Base-by-base conservation (phyloP, 2,888 invertebrate genomes). In the Eumerus sabulonum region DNA sequence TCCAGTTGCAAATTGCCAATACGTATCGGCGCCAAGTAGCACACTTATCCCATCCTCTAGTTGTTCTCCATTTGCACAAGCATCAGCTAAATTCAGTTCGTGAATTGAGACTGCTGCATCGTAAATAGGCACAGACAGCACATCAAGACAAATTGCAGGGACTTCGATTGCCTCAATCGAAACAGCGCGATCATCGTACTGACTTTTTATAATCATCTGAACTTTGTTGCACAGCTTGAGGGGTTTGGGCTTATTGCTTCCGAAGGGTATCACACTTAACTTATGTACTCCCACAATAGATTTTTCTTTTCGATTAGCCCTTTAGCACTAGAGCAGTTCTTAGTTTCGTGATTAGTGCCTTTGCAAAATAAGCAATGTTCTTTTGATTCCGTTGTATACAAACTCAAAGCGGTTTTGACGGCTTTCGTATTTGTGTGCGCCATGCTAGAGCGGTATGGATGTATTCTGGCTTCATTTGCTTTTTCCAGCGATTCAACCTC, bases 161-260 rank as follows among this genome's bases (percentile, higher is more conserved):
- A 76, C 68, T n/a, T 68, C 59, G n/a, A 62, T 59, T 1, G 57
- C 67, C 13, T 68, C 68, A 9, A 74, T 1, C 44, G 38, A 35
- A 9, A 68, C 57, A 12, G 56, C 47, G 16, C 53, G 51, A n/a
- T n/a, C n/a, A n/a, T n/a, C n/a, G n/a, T n/a, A n/a, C n/a, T n/a
- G n/a, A n/a, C n/a, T n/a, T n/a, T n/a, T 42, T 38, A 59, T 54
- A 9, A 45, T 42, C 16, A 70, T 16, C 1, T 48, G 59, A 1
- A 71, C 71, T 36, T 35, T 47, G n/a, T n/a, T n/a, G n/a, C n/a
- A n/a, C n/a, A n/a, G n/a, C n/a, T n/a, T n/a, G n/a, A n/a, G n/a
- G n/a, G n/a, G n/a, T n/a, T n/a, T n/a, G n/a, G n/a, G n/a, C n/a
- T n/a, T n/a, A n/a, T n/a, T n/a, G n/a, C n/a, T n/a, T n/a, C n/a